These are phyloP conservation scores for Phenganax stokvisi DNA, from an alignment of 92 coral and sea anemone genomes.

Conservation along the genomic window DNA sequence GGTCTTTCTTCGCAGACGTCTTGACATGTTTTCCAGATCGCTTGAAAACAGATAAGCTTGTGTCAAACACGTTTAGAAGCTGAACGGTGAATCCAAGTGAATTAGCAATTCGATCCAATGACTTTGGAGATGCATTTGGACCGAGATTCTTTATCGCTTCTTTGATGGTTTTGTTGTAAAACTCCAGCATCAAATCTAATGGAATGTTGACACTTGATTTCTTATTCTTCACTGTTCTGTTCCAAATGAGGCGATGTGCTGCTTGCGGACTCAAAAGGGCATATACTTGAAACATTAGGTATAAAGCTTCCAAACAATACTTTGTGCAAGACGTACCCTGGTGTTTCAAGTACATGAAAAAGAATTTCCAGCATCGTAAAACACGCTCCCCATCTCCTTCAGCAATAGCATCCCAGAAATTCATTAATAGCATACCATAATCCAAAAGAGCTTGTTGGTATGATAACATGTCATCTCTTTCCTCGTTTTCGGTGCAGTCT, in stretches of 20 bases:
- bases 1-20: no score
- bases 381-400: conserved; percentile 63
- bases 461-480: conserved; percentile 34
- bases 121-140: conserved; percentile 53
- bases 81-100: conserved; percentile 49
- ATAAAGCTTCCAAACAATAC: conserved; percentile 65
- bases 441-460: conserved; percentile 38
- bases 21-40: no score
- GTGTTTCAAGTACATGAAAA: conserved; percentile 58
- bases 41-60: neutral
- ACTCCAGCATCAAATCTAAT: conserved; percentile 20
- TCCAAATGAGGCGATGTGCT: conserved; percentile 66
- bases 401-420: conserved; percentile 48
- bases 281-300: conserved; percentile 63
- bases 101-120: conserved; percentile 57
- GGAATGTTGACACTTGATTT: conserved; percentile 49
- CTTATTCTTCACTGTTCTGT: conserved; percentile 60
- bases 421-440: conserved; percentile 30
- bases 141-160: conserved; percentile 63
- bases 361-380: conserved; percentile 60
- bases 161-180: conserved; percentile 8
- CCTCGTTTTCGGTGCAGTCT: conserved; percentile 16
- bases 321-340: conserved; percentile 52
- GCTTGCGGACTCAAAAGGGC: conserved; percentile 62
- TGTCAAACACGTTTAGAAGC: conserved; percentile 49